Evolutionary conservation across 2,888 invertebrate species (phyloP).

Genomic region (Tetragonula carbonaria): DNA sequence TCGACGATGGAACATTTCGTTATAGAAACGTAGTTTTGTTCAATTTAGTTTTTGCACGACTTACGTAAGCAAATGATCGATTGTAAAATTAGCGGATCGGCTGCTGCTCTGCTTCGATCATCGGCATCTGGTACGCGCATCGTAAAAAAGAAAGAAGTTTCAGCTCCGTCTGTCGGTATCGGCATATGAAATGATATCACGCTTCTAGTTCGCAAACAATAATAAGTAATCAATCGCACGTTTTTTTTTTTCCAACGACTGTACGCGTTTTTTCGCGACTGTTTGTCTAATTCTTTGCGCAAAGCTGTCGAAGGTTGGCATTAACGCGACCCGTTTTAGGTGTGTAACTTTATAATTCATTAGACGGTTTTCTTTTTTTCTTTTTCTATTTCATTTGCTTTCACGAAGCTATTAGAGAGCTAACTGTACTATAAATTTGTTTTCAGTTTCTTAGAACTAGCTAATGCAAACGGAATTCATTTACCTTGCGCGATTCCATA

Average conservation of each 20-base stretch:
- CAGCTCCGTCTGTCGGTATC: constrained; percentile 14
- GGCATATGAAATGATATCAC: constrained; percentile 60
- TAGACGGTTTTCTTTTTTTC: neutral
- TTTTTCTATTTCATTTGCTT: neutral
- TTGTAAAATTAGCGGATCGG: neutral
- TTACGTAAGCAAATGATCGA: constrained; percentile 16
- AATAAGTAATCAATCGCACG: neutral
- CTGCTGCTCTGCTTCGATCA: neutral
- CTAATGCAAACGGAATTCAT: neutral
- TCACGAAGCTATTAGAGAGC: neutral
- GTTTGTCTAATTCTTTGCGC: neutral
- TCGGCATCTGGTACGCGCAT: constrained; percentile 35
- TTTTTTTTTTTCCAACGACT: constrained; percentile 12
- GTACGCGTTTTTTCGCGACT: neutral
- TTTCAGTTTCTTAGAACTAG: constrained; percentile 10
- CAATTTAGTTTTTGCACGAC: neutral
- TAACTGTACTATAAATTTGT: too few relatives aligned
- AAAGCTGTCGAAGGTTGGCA: neutral
- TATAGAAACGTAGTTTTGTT: neutral
- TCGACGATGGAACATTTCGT: neutral
- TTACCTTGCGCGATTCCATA: constrained; percentile 7
- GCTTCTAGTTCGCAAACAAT: neutral
- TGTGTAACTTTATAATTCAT: neutral
- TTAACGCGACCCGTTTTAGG: neutral
- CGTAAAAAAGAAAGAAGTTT: constrained; percentile 44